Evolutionary conservation across 1,140 invertebrate genomes (phyloP).

Genomic region (Drosophila willistoni): DNA sequence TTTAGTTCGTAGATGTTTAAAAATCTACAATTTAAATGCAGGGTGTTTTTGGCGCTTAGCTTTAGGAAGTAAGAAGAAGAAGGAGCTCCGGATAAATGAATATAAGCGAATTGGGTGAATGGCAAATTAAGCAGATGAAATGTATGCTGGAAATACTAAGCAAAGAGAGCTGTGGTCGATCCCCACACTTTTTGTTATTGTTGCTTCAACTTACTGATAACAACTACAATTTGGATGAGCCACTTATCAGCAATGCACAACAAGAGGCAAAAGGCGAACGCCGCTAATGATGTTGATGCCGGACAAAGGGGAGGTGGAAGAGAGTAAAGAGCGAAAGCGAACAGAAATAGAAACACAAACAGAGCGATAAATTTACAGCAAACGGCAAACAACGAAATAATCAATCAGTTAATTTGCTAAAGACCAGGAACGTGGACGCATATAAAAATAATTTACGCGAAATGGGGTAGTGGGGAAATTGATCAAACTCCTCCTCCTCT

Average conservation of each 20-base stretch:
- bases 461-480: constrained; percentile 27
- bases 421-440: constrained; percentile 48
- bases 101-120: constrained; percentile 44
- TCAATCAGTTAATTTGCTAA: constrained; percentile 65
- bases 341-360: constrained; percentile 71
- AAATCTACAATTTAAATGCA: constrained; percentile 18
- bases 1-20: constrained; percentile 12
- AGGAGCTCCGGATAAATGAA: not conserved
- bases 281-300: not conserved
- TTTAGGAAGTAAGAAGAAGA: constrained; percentile 41
- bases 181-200: constrained; percentile 32
- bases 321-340: constrained; percentile 57
- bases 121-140: constrained; percentile 26
- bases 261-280: constrained; percentile 52
- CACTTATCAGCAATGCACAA: constrained; percentile 77
- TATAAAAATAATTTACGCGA: constrained; percentile 36
- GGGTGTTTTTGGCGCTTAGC: constrained; percentile 6
- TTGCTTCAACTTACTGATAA: constrained; percentile 66
- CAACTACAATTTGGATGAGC: constrained; percentile 47
- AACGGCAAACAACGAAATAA: constrained; percentile 49
- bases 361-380: constrained; percentile 62
- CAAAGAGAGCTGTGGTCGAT: not conserved
- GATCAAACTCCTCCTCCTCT: constrained; percentile 30
- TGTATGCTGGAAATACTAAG: not conserved
- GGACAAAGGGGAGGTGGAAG: constrained; percentile 5